Conservation (phyloP, 2,797 vertebrate genomes). For the Phrynocephalus forsythii region DNA sequence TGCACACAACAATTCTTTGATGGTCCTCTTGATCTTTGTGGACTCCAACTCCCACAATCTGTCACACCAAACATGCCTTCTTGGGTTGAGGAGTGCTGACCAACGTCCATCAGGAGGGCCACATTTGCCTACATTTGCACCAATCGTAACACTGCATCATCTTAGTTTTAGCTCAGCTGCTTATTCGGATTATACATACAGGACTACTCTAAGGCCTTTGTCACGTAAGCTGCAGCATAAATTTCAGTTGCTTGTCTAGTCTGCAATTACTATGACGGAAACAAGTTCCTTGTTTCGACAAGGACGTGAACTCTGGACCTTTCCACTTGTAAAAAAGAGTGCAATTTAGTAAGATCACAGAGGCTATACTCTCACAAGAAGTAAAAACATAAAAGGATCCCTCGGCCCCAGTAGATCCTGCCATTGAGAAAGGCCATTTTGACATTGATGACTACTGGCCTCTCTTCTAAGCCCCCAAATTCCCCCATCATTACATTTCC, state of each 20-base stretch:
- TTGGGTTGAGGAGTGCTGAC: no score
- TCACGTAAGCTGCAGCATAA: not conserved
- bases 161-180: not conserved
- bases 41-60: no score
- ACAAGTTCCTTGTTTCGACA: not conserved
- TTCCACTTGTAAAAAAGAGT: not conserved
- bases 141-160: not conserved
- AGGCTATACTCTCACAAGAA: not conserved
- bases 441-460: not conserved
- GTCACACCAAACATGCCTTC: no score
- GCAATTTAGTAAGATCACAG: not conserved
- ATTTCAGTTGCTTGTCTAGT: not conserved
- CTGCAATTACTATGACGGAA: not conserved
- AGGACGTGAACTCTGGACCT: not conserved
- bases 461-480: not conserved
- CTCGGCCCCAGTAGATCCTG: not conserved
- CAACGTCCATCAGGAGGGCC: no score
- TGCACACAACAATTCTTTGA: no score
- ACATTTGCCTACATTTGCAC: not conserved
- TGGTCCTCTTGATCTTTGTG: no score
- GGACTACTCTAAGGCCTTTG: not conserved
- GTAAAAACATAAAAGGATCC: not conserved
- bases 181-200: not conserved
- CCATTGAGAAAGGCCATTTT: not conserved
- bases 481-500: slow-evolving; percentile 3